Conservation (phyloP, 2,888 invertebrate species). For the Mellilla xanthometata region DNA sequence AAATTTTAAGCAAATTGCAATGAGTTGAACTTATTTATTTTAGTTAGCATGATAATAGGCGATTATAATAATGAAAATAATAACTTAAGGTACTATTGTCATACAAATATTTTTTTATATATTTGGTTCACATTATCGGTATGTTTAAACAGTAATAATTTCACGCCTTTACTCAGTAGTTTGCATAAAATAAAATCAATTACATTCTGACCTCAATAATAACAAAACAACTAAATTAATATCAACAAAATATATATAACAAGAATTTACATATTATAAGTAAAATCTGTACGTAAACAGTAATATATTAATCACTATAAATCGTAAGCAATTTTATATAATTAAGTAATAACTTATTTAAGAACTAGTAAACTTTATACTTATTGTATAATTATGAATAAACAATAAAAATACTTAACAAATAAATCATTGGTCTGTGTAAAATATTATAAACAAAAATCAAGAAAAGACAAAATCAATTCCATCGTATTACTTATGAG, state of each 20-base stretch:
- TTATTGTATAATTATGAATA: no score
- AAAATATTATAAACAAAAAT: not conserved
- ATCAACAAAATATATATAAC: no score
- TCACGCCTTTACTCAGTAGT: not conserved
- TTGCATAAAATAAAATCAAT: not conserved
- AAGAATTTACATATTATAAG: not conserved
- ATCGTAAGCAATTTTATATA: slow-evolving; percentile 5
- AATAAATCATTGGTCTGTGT: no score
- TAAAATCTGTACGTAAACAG: not conserved
- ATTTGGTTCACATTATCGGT: no score
- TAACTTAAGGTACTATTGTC: no score
- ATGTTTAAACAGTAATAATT: not conserved
- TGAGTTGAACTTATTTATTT: no score
- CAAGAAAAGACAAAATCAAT: slow-evolving; percentile 28
- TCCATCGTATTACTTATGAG: slow-evolving; percentile 28
- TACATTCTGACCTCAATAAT: not conserved
- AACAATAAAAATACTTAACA: no score
- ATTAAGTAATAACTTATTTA: slow-evolving; percentile 46
- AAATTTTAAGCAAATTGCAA: no score
- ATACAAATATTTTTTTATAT: no score
- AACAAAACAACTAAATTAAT: not conserved
- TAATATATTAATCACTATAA: not conserved
- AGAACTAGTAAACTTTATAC: slow-evolving; percentile 11
- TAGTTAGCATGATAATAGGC: no score
- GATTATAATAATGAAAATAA: no score